Conservation (phyloP, 2,888 invertebrate species). For the Platycnemis pennipes region DNA sequence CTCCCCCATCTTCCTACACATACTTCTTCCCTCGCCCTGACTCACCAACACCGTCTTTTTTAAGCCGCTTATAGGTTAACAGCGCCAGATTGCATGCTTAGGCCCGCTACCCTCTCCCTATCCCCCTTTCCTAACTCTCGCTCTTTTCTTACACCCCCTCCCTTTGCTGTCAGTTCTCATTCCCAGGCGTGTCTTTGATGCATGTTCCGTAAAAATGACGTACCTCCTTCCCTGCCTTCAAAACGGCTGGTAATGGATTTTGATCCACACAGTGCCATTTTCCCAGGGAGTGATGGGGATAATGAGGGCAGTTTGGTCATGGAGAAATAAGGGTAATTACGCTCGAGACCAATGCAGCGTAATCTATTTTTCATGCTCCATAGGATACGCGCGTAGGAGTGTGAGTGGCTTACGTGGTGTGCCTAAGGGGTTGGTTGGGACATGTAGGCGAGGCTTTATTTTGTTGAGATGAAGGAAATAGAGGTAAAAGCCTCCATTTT, state of each 20-base stretch:
- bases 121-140: neutral
- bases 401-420: neutral
- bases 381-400: neutral
- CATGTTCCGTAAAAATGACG: conserved; percentile 17
- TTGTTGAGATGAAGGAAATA: neutral
- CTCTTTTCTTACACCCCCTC: neutral
- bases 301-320: neutral
- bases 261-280: neutral
- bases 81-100: conserved; percentile 7
- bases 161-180: neutral
- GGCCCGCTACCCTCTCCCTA: neutral
- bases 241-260: conserved; percentile 37
- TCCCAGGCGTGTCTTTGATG: neutral
- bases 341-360: neutral
- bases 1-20: neutral
- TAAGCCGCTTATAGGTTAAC: conserved; percentile 29
- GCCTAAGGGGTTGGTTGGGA: no score
- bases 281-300: neutral
- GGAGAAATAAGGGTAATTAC: neutral
- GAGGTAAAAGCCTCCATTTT: neutral
- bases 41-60: conserved; percentile 33
- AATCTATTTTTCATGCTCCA: neutral
- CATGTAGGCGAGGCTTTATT: no score
- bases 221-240: neutral
- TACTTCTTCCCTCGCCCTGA: neutral